Percentiles rank a stretch among this genome's conserved stretches.
Evolutionary conservation across 2,113 vertebrate species (phyloP).

Genomic region (Siniperca chuatsi): DNA sequence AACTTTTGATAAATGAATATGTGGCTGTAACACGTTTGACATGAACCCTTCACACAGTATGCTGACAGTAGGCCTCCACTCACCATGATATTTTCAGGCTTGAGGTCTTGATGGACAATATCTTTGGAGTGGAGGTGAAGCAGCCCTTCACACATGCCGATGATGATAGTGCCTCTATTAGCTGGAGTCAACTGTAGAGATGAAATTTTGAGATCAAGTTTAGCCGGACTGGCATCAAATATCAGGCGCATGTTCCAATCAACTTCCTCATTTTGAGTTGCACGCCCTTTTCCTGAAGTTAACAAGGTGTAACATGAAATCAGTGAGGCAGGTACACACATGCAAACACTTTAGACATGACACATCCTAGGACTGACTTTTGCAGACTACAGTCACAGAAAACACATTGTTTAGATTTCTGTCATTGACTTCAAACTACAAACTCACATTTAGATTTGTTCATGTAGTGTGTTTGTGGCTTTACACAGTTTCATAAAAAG

Average conservation of each 20-base stretch:
- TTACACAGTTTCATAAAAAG: not conserved
- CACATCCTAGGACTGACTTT: not conserved
- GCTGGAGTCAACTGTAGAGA: slow-evolving; percentile 68
- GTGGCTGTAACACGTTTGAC: not conserved
- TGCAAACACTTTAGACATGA: not conserved
- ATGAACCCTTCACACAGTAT: not conserved
- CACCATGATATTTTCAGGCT: slow-evolving; percentile 87
- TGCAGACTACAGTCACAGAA: not conserved
- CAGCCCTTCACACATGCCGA: slow-evolving; percentile 84
- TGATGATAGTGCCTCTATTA: slow-evolving; percentile 77
- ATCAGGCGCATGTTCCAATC: not conserved
- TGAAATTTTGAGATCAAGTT: slow-evolving; percentile 9
- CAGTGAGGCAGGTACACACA: not conserved
- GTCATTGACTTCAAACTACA: not conserved
- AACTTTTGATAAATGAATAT: too few relatives aligned
- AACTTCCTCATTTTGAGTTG: not conserved
- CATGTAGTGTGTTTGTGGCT: not conserved
- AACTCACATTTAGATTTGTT: not conserved
- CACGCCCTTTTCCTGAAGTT: not conserved
- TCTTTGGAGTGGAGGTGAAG: slow-evolving; percentile 79
- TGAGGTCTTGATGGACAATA: slow-evolving; percentile 86
- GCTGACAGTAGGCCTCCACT: slow-evolving; percentile 38
- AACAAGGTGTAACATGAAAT: not conserved
- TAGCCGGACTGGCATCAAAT: not conserved
- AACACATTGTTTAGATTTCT: not conserved